A percentile compares a stretch with the other conserved stretches of the same genome.
phyloP scores from a whole-genome alignment of 1,140 invertebrate genomes.

The Nasonia longicornis region DNA sequence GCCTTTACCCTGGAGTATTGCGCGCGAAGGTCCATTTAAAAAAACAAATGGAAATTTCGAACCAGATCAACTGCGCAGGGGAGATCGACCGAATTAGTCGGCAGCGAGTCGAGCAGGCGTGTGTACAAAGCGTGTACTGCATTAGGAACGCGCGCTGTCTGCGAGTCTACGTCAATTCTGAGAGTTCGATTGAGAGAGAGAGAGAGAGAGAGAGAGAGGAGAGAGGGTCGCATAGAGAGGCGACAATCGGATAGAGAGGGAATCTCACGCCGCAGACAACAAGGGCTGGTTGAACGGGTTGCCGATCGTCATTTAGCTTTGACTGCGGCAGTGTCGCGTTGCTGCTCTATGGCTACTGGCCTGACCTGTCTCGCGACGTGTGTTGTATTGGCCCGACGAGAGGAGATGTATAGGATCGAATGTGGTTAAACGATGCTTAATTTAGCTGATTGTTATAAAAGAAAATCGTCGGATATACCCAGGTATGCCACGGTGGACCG shows the following conservation, averaged over 20 bases:
- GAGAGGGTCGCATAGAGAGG: not conserved
- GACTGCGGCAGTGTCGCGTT: too few species aligned
- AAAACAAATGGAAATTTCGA: too few species aligned
- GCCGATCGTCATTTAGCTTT: not conserved
- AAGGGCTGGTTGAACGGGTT: not conserved
- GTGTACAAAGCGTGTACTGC: not conserved
- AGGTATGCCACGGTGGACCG: too few species aligned
- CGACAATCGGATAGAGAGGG: not conserved
- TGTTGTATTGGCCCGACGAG: not conserved
- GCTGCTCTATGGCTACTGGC: not conserved
- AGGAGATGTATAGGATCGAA: not conserved
- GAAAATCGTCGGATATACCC: too few species aligned
- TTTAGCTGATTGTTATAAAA: too few species aligned
- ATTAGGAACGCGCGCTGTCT: conserved; percentile 2
- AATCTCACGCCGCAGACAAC: not conserved
- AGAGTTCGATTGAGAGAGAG: conserved; percentile 3
- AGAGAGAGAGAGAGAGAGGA: conserved; percentile 11
- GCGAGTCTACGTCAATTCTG: not conserved
- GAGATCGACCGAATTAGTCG: too few species aligned
- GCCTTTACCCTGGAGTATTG: too few species aligned
- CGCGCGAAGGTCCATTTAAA: too few species aligned
- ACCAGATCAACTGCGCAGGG: too few species aligned
- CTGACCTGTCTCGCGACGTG: not conserved
- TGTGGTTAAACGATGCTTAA: too few species aligned
- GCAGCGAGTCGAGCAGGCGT: not conserved